A percentile compares a stretch with the other conserved stretches of the same genome.
phyloP scores from a whole-genome alignment of 2,888 invertebrate species.

The Digitonthophagus gazella region DNA sequence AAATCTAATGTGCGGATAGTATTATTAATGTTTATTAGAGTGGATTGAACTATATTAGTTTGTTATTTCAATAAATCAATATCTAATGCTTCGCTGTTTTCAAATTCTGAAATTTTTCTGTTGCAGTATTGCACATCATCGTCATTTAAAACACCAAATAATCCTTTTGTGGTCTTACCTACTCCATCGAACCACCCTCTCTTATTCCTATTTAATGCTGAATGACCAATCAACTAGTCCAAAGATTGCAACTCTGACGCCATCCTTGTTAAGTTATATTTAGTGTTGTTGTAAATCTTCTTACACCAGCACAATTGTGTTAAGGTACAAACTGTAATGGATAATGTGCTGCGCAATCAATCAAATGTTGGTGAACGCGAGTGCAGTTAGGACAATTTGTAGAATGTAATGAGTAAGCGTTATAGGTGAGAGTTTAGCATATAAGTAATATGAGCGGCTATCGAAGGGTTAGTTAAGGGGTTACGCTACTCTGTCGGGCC shows the following conservation, averaged over 20 bases:
- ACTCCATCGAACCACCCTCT: slow-evolving; percentile 13
- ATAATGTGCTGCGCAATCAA: no score
- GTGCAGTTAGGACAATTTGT: no score
- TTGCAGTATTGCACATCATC: slow-evolving; percentile 10
- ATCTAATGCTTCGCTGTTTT: background rate
- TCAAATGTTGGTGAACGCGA: no score
- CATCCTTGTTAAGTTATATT: background rate
- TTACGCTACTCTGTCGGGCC: no score
- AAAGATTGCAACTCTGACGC: background rate
- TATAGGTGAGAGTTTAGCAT: no score
- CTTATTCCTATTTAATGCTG: background rate
- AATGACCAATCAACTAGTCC: background rate
- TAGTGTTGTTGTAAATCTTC: no score
- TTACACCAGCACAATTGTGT: no score
- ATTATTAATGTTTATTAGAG: slow-evolving; percentile 4
- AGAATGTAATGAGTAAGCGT: no score
- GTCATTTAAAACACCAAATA: slow-evolving; percentile 11
- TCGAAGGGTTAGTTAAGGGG: no score
- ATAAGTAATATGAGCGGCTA: no score
- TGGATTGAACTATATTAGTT: slow-evolving; percentile 6
- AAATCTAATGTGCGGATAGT: background rate
- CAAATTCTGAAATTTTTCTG: background rate
- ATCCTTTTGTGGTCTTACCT: slow-evolving; percentile 16
- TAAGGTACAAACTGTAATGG: no score
- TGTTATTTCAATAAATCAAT: background rate